Conservation (phyloP, 2,797 vertebrate genomes). For the Oreortyx pictus region DNA sequence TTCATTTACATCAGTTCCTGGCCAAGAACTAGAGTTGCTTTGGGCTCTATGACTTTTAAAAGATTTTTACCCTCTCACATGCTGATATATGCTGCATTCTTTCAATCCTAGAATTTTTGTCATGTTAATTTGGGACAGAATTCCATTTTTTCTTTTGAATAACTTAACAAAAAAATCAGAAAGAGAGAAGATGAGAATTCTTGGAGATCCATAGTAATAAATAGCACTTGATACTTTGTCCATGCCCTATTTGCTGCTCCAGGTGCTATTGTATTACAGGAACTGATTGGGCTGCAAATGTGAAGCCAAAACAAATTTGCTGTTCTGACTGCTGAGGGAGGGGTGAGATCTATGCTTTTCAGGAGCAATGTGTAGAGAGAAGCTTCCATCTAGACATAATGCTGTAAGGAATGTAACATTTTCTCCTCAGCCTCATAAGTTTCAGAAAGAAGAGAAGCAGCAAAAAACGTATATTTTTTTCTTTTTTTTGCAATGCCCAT, state of each 20-base stretch:
- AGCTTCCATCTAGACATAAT: not conserved
- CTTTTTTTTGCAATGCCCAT: not conserved
- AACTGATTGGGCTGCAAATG: not conserved
- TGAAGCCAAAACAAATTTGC: not conserved
- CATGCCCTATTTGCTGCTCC: not conserved
- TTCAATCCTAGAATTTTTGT: not conserved
- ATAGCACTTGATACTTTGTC: not conserved
- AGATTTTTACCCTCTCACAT: not conserved
- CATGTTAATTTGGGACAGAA: not conserved
- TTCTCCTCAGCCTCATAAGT: not conserved
- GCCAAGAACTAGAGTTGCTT: not conserved
- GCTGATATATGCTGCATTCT: not conserved
- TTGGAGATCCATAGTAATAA: not conserved
- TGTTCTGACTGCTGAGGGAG: not conserved
- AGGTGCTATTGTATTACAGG: not conserved
- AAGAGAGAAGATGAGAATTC: not conserved
- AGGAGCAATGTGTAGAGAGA: not conserved
- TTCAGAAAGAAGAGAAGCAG: not conserved
- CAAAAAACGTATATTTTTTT: not conserved
- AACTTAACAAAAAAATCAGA: not conserved
- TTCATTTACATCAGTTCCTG: not conserved
- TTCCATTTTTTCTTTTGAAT: not conserved
- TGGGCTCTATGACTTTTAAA: not conserved
- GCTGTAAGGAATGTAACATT: not conserved
- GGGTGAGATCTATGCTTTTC: not conserved